A percentile compares a stretch with the other conserved stretches of the same genome.
phyloP scores from a whole-genome alignment of 1,140 invertebrate genomes.

The Leptoteleia sp. region DNA sequence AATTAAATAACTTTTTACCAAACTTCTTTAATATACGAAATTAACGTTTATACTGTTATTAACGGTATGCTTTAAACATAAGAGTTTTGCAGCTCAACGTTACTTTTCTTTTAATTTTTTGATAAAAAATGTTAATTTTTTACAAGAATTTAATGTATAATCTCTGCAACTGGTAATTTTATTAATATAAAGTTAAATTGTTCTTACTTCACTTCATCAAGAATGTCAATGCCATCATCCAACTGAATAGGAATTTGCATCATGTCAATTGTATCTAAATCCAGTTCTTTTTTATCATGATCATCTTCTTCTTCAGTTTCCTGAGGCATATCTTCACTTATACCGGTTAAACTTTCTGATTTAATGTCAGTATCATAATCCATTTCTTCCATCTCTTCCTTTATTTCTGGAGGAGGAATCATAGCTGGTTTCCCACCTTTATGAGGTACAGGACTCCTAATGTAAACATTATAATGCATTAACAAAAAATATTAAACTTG shows the following conservation, averaged over 20 bases:
- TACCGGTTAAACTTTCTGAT: conserved; percentile 64
- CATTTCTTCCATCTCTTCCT: conserved; percentile 77
- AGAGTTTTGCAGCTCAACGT: too few species aligned
- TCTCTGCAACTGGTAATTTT: too few species aligned
- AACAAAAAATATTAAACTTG: background rate
- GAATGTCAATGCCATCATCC: conserved; percentile 83
- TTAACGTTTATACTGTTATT: too few species aligned
- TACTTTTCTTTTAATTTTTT: too few species aligned
- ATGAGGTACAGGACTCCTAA: conserved; percentile 65
- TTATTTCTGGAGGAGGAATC: conserved; percentile 71
- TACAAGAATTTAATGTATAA: too few species aligned
- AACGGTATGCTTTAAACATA: too few species aligned
- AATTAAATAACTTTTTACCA: too few species aligned
- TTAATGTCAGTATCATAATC: conserved; percentile 75
- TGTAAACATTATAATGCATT: background rate
- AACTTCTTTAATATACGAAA: too few species aligned
- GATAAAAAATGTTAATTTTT: too few species aligned
- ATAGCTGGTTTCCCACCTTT: conserved; percentile 67
- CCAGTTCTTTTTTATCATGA: conserved; percentile 78
- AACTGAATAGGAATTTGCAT: conserved; percentile 85
- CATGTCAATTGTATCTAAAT: conserved; percentile 85
- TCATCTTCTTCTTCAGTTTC: conserved; percentile 73
- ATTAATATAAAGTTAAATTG: background rate
- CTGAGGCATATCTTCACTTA: conserved; percentile 65
- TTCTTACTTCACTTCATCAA: conserved; percentile 82